Evolutionary conservation across 1,140 invertebrate species (phyloP).

Genomic region (Heliconius eleuchia): DNA sequence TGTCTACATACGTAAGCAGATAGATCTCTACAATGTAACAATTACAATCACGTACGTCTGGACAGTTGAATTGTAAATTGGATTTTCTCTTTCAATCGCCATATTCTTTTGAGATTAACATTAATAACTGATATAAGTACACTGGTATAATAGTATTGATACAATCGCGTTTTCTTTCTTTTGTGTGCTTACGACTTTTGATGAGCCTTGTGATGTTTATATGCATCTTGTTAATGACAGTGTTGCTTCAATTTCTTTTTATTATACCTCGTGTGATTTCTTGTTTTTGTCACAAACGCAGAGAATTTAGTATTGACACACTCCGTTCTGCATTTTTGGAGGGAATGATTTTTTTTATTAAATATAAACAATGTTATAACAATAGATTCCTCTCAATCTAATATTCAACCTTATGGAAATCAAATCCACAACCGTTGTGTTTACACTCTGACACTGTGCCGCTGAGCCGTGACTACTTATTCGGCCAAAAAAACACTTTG

Average conservation of each 20-base stretch:
- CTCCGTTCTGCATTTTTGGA: neutral
- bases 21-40: neutral
- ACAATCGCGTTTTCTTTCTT: conserved; percentile 2
- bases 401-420: no score
- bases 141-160: neutral
- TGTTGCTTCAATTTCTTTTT: neutral
- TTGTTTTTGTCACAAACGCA: neutral
- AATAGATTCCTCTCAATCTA: no score
- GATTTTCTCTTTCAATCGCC: conserved; percentile 21
- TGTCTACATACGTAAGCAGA: neutral
- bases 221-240: neutral
- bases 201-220: neutral
- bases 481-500: no score
- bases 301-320: neutral
- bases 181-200: neutral
- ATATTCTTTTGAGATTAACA: conserved; percentile 24
- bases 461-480: no score
- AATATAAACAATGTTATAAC: no score
- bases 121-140: neutral
- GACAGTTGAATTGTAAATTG: conserved; percentile 23
- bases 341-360: no score
- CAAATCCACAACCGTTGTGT: no score
- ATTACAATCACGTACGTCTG: neutral
- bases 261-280: neutral
- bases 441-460: no score